Evolutionary conservation across 92 coral and sea anemone species (phyloP), one percentile per base, ranked within the genome.

Genomic region (Siderastrea radians): DNA sequence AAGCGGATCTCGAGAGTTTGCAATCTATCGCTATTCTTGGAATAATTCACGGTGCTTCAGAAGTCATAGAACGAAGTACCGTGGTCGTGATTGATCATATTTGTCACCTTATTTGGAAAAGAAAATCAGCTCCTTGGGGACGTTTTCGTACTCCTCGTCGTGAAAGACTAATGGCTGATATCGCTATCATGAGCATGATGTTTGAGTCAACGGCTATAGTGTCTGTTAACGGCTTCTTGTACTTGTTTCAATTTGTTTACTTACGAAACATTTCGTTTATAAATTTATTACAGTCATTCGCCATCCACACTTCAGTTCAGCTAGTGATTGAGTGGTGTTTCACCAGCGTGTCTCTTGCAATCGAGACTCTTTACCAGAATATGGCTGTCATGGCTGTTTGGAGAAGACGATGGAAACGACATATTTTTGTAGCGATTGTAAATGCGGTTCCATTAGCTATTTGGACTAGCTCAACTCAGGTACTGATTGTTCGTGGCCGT

Each of bases 141-240:
- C 0, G 68, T 78, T 78, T 78, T 78, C 83, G 83, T 4, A 55
- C 68, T 78, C 83, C 83, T 78, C 83, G 83, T 7, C 67, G 83
- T 78, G 83, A 78, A 45, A 68, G 83, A 55, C 83, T 78, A 47
- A 55, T 55, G 67, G 70, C 83, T 46, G 83, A 78, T 60, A 78
- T 78, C 13, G 46, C 44, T 57, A 76, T 76, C n/a, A 76, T 76
- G 81, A 76, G 81, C 76, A 71, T 71, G 76, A 6, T 71, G 47
- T 49, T 14, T 44, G 76, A 71, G 26, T 71, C 76, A 49, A 71
- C 54, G 0, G 49, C 76, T 49, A 71, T 71, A 44, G 76, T 71
- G 54, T 44, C 76, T 44, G 76, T 71, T 71, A 74, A 74, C 15
- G 78, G 78, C n/a, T 45, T 3, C 50, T 12, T 74, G 5, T 74